phyloP scores from a whole-genome alignment of 1,140 invertebrate species.

The Eufriesea mexicana region DNA sequence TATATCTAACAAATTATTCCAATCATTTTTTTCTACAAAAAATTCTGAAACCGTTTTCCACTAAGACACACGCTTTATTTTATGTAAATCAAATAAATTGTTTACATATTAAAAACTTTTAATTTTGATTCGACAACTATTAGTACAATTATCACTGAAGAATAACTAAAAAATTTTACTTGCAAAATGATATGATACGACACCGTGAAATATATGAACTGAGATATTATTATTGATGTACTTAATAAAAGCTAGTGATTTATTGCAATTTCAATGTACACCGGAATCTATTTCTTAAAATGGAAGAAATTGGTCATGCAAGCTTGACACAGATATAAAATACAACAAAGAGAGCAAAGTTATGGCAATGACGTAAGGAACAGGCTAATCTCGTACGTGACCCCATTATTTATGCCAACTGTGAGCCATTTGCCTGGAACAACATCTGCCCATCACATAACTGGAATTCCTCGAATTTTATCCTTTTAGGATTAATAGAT shows the following conservation, averaged over 20 bases:
- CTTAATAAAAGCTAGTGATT: neutral
- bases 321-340: neutral
- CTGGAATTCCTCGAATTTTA: slow-evolving; percentile 1
- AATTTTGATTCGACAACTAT: no score
- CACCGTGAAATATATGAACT: no score
- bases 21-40: no score
- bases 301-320: slow-evolving; percentile 18
- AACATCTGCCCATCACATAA: slow-evolving; percentile 2
- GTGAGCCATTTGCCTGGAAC: slow-evolving; percentile 17
- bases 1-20: no score
- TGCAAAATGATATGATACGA: no score
- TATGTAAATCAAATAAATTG: no score
- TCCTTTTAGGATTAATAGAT: neutral
- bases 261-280: neutral
- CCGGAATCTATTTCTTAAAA: neutral
- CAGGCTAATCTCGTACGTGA: slow-evolving; percentile 56
- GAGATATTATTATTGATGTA: no score
- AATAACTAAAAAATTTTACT: no score
- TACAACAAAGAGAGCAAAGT: slow-evolving; percentile 25
- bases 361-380: slow-evolving; percentile 45
- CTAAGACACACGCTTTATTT: no score
- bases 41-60: no score
- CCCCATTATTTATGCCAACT: slow-evolving; percentile 37
- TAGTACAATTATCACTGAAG: no score
- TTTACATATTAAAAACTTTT: no score